Evolutionary conservation across 2,113 vertebrate species (phyloP).

Genomic region (Stigmatopora nigra): DNA sequence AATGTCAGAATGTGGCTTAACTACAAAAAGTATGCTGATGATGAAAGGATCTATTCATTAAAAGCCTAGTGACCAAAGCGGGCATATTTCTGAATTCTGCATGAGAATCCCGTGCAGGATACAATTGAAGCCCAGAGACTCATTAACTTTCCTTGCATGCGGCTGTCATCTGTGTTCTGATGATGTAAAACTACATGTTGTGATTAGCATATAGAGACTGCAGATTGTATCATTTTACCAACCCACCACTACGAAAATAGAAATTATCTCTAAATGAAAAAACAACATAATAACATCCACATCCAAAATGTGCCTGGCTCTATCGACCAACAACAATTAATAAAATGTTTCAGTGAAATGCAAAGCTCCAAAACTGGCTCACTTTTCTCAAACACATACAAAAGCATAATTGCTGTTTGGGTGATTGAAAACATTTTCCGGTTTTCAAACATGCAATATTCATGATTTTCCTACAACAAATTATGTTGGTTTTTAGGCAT

Average conservation of each 20-base stretch:
- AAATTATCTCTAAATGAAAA: neutral
- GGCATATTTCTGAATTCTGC: neutral
- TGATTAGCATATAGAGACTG: neutral
- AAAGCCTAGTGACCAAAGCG: neutral
- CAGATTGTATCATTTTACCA: neutral
- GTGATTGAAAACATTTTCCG: neutral
- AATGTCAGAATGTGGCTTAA: neutral
- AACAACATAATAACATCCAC: too few relatives aligned
- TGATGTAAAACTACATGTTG: neutral
- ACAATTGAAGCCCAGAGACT: neutral
- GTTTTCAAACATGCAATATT: neutral
- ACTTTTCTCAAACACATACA: neutral
- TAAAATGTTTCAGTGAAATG: neutral
- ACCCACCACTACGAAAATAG: neutral
- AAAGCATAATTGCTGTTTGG: slow-evolving; percentile 1
- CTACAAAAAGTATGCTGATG: neutral
- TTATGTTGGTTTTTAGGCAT: neutral
- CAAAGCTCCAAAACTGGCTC: neutral
- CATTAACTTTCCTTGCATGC: slow-evolving; percentile 3
- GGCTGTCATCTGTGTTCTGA: neutral
- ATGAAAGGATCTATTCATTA: neutral
- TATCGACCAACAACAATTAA: neutral
- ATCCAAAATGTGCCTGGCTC: neutral
- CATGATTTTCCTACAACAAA: neutral
- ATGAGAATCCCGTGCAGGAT: neutral